A percentile compares a stretch with the other conserved stretches of the same genome.
These are phyloP conservation scores for Neria commutata DNA, from an alignment of 2,888 invertebrate genomes.

Conservation along the genomic window DNA sequence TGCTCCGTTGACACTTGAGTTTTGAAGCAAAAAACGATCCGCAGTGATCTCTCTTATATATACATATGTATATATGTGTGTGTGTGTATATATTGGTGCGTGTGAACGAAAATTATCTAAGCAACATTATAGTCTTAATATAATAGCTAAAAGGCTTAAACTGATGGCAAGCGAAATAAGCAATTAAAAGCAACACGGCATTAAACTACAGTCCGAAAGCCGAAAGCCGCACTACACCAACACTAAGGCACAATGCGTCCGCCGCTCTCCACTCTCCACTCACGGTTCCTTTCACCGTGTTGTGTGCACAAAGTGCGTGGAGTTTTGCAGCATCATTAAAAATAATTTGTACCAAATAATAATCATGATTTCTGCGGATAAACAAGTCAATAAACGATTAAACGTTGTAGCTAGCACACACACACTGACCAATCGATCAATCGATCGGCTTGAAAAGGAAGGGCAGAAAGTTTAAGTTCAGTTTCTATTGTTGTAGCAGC, in stretches of 20 bases:
- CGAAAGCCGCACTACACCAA: too few relatives aligned
- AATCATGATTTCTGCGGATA: conserved; percentile 41
- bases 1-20: not conserved
- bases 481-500: too few relatives aligned
- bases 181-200: not conserved
- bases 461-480: too few relatives aligned
- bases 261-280: not conserved
- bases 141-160: conserved; percentile 3
- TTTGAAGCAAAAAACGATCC: too few relatives aligned
- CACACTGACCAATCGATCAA: too few relatives aligned
- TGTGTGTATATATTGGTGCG: conserved; percentile 22
- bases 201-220: not conserved
- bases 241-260: not conserved
- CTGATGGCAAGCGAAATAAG: not conserved
- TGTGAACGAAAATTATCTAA: conserved; percentile 26
- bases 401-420: too few relatives aligned
- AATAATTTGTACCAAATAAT: conserved; percentile 47
- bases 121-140: conserved; percentile 35
- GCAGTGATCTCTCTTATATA: not conserved
- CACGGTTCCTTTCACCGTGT: not conserved
- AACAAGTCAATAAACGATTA: conserved; percentile 55
- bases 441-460: too few relatives aligned
- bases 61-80: not conserved
- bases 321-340: conserved; percentile 54
- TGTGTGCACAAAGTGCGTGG: conserved; percentile 6